Evolutionary conservation across 2,113 vertebrate genomes (phyloP), one percentile per base, ranked within the genome.

Genomic region (Chaetops frenatus): DNA sequence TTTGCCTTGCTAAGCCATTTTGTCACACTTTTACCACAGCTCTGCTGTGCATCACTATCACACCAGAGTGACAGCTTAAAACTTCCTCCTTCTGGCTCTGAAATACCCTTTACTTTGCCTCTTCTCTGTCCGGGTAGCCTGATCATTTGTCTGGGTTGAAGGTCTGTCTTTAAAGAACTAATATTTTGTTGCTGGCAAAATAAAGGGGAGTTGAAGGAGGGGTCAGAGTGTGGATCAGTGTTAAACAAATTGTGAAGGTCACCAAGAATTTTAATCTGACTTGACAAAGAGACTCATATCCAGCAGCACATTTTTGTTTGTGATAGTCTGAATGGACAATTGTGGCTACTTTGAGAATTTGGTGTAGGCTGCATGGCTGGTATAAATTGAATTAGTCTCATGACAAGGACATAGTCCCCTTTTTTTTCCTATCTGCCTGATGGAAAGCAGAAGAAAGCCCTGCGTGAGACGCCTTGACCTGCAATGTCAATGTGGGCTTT

Each of bases 321-420:
- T 6, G 15, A 40, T 70, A 22, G 56, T 79, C 96, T 97, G 92
- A 95, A 88, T 87, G 57, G 92, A 91, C 95, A 91, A 69, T 90
- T 94, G 96, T 94, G 93, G 78, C 94, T 74, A 66, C 94, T 18
- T 12, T 60, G 94, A 97, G 96, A 89, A 96, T 90, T 70, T 81
- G 93, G 84, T 90, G 81, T 92, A 81, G 96, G 97, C 97, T 97
- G 96, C 92, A 96, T 96, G 97, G 97, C 97, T 96, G 93, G 95
- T 96, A 93, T 91, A 93, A 98, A 98, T 98, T 96, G 95, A 97
- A 98, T 98, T 98, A 98, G 97, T 95, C 33, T 35, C 90, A 64
- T 95, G 97, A 97, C 97, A 98, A 95, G 96, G 86, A 96, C 96
- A 83, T 83, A 92, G 91, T 84, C 86, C 93, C 94, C 89, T 93